A percentile compares a stretch with the other conserved stretches of the same genome.
These are phyloP conservation scores for Trididemnum clinides DNA, from an alignment of 23 tunicate species.

Conservation along the genomic window DNA sequence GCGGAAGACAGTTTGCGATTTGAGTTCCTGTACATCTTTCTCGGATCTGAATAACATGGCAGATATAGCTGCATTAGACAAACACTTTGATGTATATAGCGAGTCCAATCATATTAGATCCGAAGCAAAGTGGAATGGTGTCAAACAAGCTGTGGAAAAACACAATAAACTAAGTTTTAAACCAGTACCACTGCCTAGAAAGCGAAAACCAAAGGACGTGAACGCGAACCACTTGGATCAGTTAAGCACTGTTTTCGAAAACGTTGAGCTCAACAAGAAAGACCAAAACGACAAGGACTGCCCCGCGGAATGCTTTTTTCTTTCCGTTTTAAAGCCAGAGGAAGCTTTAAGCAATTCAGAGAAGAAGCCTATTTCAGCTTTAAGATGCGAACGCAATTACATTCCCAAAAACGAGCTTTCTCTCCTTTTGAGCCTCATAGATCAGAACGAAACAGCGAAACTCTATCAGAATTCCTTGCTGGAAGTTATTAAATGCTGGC, in stretches of 20 bases:
- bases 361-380: not conserved
- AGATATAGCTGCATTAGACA: too few relatives aligned
- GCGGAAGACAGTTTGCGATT: not conserved
- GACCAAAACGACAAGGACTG: not conserved
- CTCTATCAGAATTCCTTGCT: not conserved
- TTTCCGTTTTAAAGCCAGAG: conserved; percentile 28
- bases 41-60: not conserved
- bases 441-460: too few relatives aligned
- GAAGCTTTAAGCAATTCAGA: not conserved
- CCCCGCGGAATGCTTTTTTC: conserved; percentile 42
- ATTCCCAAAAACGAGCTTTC: conserved; percentile 56
- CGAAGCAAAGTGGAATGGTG: not conserved
- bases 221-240: not conserved
- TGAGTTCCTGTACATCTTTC: not conserved
- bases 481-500: not conserved
- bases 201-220: too few relatives aligned
- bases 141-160: not conserved
- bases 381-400: conserved; percentile 30
- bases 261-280: not conserved
- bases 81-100: too few relatives aligned
- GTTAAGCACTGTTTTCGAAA: conserved; percentile 25
- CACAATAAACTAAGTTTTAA: not conserved
- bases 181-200: not conserved
- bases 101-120: too few relatives aligned
- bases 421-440: not conserved